A percentile compares a stretch with the other conserved stretches of the same genome.
phyloP scores from a whole-genome alignment of 2,797 vertebrate species.

The Urocyon cinereoargenteus region DNA sequence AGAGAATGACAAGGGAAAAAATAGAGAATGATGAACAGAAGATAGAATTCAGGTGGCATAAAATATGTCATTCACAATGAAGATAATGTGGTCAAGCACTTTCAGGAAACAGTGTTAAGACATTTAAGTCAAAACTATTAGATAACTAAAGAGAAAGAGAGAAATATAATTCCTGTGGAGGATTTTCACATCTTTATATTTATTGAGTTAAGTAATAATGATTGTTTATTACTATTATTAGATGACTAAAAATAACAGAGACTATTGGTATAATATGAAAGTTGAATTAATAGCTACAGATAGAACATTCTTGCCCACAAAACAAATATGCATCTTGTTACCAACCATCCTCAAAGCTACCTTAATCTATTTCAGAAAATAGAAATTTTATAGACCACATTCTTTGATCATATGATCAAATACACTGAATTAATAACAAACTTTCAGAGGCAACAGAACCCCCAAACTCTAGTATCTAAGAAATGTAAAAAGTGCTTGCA shows the following conservation, averaged over 20 bases:
- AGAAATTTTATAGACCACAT: neutral
- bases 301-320: neutral
- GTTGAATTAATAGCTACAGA: neutral
- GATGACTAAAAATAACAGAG: neutral
- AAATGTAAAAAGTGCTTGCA: neutral
- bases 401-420: neutral
- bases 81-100: neutral
- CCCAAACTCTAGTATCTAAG: neutral
- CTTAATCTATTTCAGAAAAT: neutral
- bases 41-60: neutral
- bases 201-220: neutral
- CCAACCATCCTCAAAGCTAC: neutral
- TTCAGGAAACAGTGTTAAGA: neutral
- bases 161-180: neutral
- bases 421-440: neutral
- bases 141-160: neutral
- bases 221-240: neutral
- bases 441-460: neutral
- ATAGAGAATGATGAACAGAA: neutral
- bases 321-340: neutral
- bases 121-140: neutral
- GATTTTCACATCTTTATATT: neutral
- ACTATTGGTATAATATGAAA: constrained; percentile 9
- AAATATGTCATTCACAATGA: neutral
- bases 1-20: neutral